Conservation (phyloP, 2,797 vertebrate species). For the Gymnothorax javanicus region DNA sequence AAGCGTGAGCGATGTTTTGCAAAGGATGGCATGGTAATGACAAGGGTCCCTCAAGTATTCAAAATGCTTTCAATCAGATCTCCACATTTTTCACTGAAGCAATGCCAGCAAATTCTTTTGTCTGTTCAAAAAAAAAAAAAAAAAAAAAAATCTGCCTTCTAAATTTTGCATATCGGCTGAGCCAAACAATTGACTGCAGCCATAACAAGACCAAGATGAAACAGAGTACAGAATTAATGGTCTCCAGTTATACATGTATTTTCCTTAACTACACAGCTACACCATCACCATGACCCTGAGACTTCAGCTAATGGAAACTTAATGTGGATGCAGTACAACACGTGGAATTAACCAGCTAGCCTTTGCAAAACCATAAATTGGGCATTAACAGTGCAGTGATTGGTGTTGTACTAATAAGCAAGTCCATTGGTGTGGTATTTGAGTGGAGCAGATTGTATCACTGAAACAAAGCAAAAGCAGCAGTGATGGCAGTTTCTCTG, state of each 20-base stretch:
- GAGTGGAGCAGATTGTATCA: slow-evolving; percentile 31
- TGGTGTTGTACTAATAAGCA: slow-evolving; percentile 17
- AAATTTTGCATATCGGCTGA: too few relatives aligned
- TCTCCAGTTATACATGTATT: background rate
- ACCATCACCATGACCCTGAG: background rate
- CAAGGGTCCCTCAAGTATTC: too few relatives aligned
- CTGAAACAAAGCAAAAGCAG: slow-evolving; percentile 2
- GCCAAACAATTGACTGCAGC: too few relatives aligned
- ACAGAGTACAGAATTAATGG: background rate
- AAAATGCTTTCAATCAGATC: too few relatives aligned
- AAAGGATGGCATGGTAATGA: too few relatives aligned
- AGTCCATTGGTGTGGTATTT: slow-evolving; percentile 9
- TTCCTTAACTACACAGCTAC: background rate
- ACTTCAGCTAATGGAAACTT: slow-evolving; percentile 16
- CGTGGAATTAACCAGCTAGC: background rate
- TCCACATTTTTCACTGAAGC: too few relatives aligned
- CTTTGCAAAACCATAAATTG: background rate
- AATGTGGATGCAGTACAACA: background rate
- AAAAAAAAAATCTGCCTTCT: too few relatives aligned
- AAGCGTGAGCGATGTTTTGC: too few relatives aligned
- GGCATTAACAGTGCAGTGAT: slow-evolving; percentile 21
- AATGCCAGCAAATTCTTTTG: too few relatives aligned
- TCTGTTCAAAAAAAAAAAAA: too few relatives aligned
- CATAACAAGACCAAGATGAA: background rate
- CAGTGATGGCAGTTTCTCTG: background rate